Evolutionary conservation across 2,797 vertebrate species (phyloP).

Genomic region (Xenentodon cancila): DNA sequence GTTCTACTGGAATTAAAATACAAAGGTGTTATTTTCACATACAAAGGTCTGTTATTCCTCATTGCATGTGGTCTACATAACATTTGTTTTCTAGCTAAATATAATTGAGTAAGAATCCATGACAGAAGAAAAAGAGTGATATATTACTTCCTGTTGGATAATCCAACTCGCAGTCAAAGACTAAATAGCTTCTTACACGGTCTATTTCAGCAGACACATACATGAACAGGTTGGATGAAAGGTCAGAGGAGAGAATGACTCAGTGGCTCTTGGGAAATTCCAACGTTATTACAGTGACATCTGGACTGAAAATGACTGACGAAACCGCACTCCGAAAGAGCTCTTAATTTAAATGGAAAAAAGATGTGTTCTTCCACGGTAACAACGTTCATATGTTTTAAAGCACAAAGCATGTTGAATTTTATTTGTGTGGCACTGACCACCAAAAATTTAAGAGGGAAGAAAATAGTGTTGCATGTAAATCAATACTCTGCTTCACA

Average conservation of each 20-base stretch:
- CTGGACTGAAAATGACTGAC: conserved; percentile 22
- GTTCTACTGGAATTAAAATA: not conserved
- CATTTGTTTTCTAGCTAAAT: not conserved
- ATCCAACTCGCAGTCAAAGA: conserved; percentile 1
- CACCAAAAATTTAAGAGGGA: conserved; percentile 30
- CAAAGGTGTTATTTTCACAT: not conserved
- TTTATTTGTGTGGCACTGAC: conserved; percentile 36
- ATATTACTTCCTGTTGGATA: not conserved
- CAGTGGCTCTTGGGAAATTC: conserved; percentile 32
- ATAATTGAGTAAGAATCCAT: not conserved
- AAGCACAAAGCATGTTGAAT: conserved; percentile 34
- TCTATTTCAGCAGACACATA: conserved; percentile 19
- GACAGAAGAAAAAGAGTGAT: not conserved
- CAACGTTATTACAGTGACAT: conserved; percentile 28
- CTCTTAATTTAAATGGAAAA: conserved; percentile 19
- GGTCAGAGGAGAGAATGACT: conserved; percentile 23
- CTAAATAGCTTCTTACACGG: not conserved
- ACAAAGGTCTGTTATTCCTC: not conserved
- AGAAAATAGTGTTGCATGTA: conserved; percentile 57
- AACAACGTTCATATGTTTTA: conserved; percentile 21
- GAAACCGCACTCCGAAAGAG: conserved; percentile 17
- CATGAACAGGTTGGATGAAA: conserved; percentile 12
- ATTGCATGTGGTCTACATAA: conserved; percentile 1
- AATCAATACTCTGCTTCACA: conserved; percentile 61
- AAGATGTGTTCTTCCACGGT: conserved; percentile 8